These are phyloP conservation scores for Mus caroli DNA, from an alignment of 2,797 vertebrate genomes.

Conservation along the genomic window DNA sequence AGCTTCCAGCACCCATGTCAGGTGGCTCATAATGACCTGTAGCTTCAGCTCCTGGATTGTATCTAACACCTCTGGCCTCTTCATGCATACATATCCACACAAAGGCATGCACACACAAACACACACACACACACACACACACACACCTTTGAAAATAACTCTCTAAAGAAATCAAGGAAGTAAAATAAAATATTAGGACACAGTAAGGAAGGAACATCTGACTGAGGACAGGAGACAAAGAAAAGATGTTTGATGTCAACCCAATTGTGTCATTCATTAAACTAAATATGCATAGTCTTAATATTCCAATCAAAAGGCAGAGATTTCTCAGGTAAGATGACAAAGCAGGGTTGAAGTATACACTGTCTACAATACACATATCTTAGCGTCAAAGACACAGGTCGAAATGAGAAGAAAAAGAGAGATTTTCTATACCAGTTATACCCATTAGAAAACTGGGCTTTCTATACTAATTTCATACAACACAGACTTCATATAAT, in stretches of 20 bases:
- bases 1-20: not conserved
- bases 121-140: not conserved
- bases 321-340: not conserved
- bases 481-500: constrained; percentile 35
- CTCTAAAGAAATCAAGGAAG: not conserved
- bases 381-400: constrained; percentile 9
- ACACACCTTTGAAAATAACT: not conserved
- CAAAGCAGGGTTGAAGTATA: not conserved
- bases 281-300: not conserved
- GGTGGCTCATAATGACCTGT: not conserved
- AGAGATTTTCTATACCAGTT: not conserved
- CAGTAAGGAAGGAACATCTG: not conserved
- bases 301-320: not conserved
- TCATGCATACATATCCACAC: no score
- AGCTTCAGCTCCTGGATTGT: not conserved
- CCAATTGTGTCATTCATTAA: not conserved
- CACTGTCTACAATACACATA: not conserved
- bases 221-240: constrained; percentile 3
- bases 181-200: not conserved
- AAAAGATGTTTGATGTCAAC: not conserved
- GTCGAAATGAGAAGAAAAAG: not conserved
- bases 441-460: not conserved
- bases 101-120: not conserved
- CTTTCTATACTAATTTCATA: constrained; percentile 20
- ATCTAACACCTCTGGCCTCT: not conserved